Conservation (phyloP, 2,797 vertebrate species). For the Muscicapa comitata region DNA sequence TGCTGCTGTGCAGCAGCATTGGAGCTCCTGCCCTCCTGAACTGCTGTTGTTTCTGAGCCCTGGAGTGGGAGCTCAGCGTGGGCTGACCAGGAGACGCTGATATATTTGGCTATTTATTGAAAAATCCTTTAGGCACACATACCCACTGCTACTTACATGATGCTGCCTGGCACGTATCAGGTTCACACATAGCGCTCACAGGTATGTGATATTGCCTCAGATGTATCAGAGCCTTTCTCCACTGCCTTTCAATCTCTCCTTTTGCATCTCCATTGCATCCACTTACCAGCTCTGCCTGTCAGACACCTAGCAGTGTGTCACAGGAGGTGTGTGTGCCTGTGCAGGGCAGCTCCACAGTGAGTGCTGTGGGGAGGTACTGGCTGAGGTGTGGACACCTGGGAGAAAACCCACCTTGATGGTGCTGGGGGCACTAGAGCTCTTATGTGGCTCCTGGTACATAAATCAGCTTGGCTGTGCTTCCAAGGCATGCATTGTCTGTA, state of each 20-base stretch:
- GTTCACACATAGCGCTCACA: constrained; percentile 18
- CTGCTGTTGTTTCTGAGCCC: neutral
- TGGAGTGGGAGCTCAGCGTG: neutral
- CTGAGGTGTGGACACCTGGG: neutral
- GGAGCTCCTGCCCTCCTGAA: neutral
- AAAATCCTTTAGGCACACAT: neutral
- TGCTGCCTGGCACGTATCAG: neutral
- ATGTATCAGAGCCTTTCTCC: neutral
- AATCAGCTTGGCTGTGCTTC: neutral
- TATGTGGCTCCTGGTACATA: neutral
- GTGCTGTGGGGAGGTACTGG: neutral
- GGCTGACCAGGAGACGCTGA: fast-evolving
- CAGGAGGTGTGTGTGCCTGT: neutral
- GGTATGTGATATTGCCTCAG: neutral
- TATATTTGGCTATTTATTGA: neutral
- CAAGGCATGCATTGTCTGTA: neutral
- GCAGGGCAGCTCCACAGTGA: fast-evolving
- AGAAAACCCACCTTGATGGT: neutral
- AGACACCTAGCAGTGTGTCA: neutral
- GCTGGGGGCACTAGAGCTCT: neutral
- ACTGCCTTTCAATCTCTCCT: constrained; percentile 2
- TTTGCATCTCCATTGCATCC: neutral
- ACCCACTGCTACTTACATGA: neutral
- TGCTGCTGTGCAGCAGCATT: neutral
- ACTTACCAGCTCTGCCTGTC: neutral